These are phyloP conservation scores for Junonia oenone DNA, from an alignment of 2,888 invertebrate genomes.

Conservation along the genomic window DNA sequence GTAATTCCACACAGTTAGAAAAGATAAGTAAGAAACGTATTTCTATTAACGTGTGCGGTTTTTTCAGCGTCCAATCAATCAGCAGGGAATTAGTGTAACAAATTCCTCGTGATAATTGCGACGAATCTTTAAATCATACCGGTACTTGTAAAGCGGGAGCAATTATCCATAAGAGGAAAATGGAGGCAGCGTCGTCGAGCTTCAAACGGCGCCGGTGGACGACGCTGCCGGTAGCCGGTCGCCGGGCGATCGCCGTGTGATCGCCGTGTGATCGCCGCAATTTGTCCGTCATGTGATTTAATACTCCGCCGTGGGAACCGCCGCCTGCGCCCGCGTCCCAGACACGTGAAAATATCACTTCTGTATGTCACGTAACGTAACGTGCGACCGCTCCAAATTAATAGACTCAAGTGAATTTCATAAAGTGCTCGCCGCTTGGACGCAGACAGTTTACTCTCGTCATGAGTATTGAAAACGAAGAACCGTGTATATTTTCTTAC, in stretches of 20 bases:
- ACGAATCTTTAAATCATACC: neutral
- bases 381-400: neutral
- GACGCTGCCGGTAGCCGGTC: conserved; percentile 16
- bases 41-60: too few relatives aligned
- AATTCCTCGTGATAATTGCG: neutral
- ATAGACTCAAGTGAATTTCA: neutral
- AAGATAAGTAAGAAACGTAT: too few relatives aligned
- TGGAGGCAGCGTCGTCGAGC: conserved; percentile 3
- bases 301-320: conserved; percentile 40
- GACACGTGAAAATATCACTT: conserved; percentile 6
- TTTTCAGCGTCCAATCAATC: neutral
- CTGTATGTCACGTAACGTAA: conserved; percentile 1
- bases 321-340: conserved; percentile 6
- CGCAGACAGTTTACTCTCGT: neutral
- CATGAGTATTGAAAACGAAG: neutral
- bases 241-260: conserved; percentile 16
- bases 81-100: neutral
- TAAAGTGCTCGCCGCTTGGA: neutral
- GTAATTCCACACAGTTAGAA: too few relatives aligned
- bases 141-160: conserved; percentile 3
- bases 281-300: conserved; percentile 55
- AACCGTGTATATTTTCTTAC: neutral
- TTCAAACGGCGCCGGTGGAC: conserved; percentile 14
- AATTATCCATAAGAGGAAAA: conserved; percentile 19
- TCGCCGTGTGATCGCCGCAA: conserved; percentile 27